Evolutionary conservation across 2,888 invertebrate genomes (phyloP).

Genomic region (Chymomyza amoena): DNA sequence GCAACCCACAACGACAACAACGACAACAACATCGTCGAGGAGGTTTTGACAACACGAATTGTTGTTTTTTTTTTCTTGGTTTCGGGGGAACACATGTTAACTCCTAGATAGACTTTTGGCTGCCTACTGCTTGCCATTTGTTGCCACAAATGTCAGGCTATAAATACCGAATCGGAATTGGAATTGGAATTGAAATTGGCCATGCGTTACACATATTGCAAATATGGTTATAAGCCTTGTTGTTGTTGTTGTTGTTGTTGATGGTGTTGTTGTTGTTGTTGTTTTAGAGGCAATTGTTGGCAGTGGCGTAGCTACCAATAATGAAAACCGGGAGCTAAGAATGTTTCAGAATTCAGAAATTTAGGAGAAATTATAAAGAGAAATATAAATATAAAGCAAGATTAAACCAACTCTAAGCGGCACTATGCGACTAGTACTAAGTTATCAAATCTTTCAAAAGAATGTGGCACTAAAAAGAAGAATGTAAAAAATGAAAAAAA

Average conservation of each 20-base stretch:
- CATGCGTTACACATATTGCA: conserved; percentile 65
- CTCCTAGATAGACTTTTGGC: conserved; percentile 33
- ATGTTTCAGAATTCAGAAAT: too few relatives aligned
- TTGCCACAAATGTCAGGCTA: conserved; percentile 70
- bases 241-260: neutral
- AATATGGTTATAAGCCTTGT: conserved; percentile 58
- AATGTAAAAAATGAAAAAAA: too few relatives aligned
- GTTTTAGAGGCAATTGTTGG: conserved; percentile 16
- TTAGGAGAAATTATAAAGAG: too few relatives aligned
- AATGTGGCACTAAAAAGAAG: too few relatives aligned
- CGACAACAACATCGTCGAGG: neutral
- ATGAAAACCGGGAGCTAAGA: too few relatives aligned
- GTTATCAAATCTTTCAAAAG: too few relatives aligned
- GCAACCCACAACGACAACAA: neutral
- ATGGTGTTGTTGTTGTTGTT: neutral
- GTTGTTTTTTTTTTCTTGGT: neutral
- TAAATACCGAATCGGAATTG: conserved; percentile 68
- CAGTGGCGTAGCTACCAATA: too few relatives aligned
- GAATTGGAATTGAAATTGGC: conserved; percentile 58
- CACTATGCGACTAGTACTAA: too few relatives aligned
- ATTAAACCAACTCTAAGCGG: too few relatives aligned
- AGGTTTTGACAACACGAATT: neutral
- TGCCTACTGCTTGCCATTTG: conserved; percentile 5
- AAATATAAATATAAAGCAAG: too few relatives aligned
- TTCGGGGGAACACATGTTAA: conserved; percentile 57